Evolutionary conservation across 2,113 vertebrate genomes (phyloP), one percentile per base, ranked within the genome.

Genomic region (Colaptes auratus): DNA sequence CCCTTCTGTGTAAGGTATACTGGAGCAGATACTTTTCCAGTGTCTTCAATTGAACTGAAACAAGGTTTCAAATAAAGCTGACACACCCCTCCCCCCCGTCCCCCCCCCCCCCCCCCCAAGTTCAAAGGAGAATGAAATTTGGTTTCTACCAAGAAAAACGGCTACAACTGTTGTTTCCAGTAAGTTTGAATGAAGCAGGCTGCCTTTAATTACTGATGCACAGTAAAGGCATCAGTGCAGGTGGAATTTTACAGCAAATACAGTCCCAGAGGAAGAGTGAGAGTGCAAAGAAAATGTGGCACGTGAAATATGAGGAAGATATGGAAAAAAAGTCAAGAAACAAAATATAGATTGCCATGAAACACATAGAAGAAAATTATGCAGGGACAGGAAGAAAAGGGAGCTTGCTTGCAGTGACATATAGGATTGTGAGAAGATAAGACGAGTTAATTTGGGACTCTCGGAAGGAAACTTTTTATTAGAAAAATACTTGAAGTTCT

Each of bases 241-340:
- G 46, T 69, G 10, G 66, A 23, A 85, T 76, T 94, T 85, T 74
- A 35, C 20, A 76, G 27, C 50, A 89, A 88, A 48, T 35, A 28
- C 0, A 46, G 23, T 24, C n/a, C 15, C 46, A 69, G 59, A 52
- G 16, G 39, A 85, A 79, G 30, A 67, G 23, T 76, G 39, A 24
- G 17, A 53, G 7, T 72, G 50, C 44, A 71, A 74, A 63, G 53
- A 31, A 59, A 69, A 80, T 6, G 36, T 73, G 52, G 9, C 35
- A 77, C 11, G 48, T 0, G 0, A 27, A 59, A 10, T 30, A 42
- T 10, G 21, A 48, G 60, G 69, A 93, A 55, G 12, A 60, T 36
- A 56, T 4, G 30, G 33, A 69, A 78, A 75, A 81, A 20, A 79
- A 76, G 14, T 8, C 36, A 75, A 56, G 56, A 33, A 82, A 33